These are phyloP conservation scores for Rousettus madagascariensis DNA, from an alignment of 2,797 vertebrate species.

Conservation along the genomic window DNA sequence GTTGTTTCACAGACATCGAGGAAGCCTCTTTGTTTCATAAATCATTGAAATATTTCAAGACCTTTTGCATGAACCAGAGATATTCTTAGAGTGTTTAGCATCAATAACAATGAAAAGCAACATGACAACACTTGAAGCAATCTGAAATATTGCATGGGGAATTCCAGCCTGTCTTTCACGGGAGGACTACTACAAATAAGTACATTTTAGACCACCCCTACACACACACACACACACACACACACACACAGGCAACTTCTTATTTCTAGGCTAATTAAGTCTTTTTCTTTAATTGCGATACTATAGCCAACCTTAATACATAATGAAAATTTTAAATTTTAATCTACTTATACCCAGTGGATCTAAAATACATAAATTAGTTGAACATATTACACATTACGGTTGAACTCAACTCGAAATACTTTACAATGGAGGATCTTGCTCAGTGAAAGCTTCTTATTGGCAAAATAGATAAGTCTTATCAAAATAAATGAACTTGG, in stretches of 20 bases:
- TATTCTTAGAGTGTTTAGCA: slow-evolving; percentile 84
- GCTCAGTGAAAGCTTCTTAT: not conserved
- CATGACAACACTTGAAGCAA: slow-evolving; percentile 79
- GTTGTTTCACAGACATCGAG: slow-evolving; percentile 78
- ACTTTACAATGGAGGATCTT: not conserved
- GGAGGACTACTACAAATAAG: slow-evolving; percentile 82
- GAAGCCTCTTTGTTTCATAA: slow-evolving; percentile 84
- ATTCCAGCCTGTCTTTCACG: slow-evolving; percentile 78
- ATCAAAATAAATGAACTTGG: slow-evolving; percentile 31
- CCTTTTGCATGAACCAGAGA: slow-evolving; percentile 82
- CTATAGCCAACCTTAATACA: slow-evolving; percentile 73
- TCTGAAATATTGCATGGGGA: slow-evolving; percentile 74
- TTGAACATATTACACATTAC: slow-evolving; percentile 62
- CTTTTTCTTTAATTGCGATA: slow-evolving; percentile 81
- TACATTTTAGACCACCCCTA: not conserved
- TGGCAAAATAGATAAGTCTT: slow-evolving; percentile 15
- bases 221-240: no score
- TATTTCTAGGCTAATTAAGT: slow-evolving; percentile 78
- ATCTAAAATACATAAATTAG: slow-evolving; percentile 72
- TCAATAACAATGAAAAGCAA: slow-evolving; percentile 85
- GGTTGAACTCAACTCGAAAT: not conserved
- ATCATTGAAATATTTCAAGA: slow-evolving; percentile 82
- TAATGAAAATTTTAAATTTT: slow-evolving; percentile 79
- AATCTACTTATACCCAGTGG: slow-evolving; percentile 56
- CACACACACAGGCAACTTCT: slow-evolving; percentile 67